phyloP scores from a whole-genome alignment of 2,113 vertebrate species.

The Halichoerus grypus region DNA sequence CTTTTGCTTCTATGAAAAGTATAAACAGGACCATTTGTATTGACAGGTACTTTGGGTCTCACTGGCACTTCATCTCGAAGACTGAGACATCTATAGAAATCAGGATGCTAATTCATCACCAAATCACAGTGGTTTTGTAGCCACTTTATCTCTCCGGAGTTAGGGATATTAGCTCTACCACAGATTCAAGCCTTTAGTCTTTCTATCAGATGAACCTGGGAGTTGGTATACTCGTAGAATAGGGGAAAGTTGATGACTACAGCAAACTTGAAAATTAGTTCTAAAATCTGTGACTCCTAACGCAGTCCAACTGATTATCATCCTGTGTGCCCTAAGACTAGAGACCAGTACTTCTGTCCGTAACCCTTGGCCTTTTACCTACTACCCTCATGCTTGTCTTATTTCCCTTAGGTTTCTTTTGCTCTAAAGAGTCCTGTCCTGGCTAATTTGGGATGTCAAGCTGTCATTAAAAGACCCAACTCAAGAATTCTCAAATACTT shows the following conservation, averaged over 20 bases:
- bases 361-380: not conserved
- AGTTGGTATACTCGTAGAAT: not conserved
- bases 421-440: not conserved
- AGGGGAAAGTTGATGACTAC: not conserved
- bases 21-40: constrained; percentile 47
- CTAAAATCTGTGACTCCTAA: not conserved
- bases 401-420: not conserved
- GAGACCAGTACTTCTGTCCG: not conserved
- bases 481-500: not conserved
- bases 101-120: not conserved
- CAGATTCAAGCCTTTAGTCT: not conserved
- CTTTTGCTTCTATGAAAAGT: constrained; percentile 51
- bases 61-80: constrained; percentile 27
- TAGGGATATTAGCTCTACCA: not conserved
- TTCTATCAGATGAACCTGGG: not conserved
- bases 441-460: not conserved
- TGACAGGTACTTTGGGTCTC: constrained; percentile 36
- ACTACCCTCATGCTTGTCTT: not conserved
- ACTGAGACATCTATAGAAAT: constrained; percentile 40
- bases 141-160: not conserved
- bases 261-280: constrained; percentile 48
- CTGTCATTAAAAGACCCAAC: not conserved
- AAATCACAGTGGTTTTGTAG: not conserved
- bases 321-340: not conserved
- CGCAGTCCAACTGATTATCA: not conserved